A percentile compares a stretch with the other conserved stretches of the same genome.
These are phyloP conservation scores for Julus scanicus DNA, from an alignment of 2,888 invertebrate genomes.

Conservation along the genomic window DNA sequence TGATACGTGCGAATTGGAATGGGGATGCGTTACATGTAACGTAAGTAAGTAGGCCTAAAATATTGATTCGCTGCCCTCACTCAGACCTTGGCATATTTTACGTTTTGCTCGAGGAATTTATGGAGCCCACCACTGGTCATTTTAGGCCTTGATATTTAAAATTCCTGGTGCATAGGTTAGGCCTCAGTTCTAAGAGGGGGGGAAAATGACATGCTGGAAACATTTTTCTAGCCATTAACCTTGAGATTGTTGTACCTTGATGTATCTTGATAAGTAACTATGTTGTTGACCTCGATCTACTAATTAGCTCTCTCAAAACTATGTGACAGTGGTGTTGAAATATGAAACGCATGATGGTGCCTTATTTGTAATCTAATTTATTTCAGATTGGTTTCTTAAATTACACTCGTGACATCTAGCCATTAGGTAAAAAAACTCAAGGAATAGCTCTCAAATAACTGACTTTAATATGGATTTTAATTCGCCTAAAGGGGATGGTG, in stretches of 20 bases:
- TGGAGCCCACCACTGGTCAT: background rate
- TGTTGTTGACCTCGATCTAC: slow-evolving; percentile 27
- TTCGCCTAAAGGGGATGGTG: slow-evolving; percentile 17
- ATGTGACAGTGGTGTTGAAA: background rate
- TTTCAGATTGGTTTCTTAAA: background rate
- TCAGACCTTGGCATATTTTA: background rate
- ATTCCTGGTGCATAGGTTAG: background rate
- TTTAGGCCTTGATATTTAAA: slow-evolving; percentile 10
- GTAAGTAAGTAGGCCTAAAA: background rate
- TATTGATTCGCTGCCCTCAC: background rate
- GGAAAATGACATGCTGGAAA: background rate
- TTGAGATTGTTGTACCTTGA: background rate
- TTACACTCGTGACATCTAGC: background rate
- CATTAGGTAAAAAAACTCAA: background rate
- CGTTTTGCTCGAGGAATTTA: background rate
- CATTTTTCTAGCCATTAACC: slow-evolving; percentile 22
- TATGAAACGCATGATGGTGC: slow-evolving; percentile 15
- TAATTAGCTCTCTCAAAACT: background rate
- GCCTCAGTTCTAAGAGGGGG: background rate
- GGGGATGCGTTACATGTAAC: background rate
- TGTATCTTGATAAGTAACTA: slow-evolving; percentile 3
- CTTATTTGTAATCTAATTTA: background rate
- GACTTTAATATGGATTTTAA: background rate
- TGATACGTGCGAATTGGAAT: background rate
- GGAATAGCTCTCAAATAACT: background rate